A percentile compares a stretch with the other conserved stretches of the same genome.
Evolutionary conservation across 1,140 invertebrate genomes (phyloP).

Genomic region (Ganaspis sp.): DNA sequence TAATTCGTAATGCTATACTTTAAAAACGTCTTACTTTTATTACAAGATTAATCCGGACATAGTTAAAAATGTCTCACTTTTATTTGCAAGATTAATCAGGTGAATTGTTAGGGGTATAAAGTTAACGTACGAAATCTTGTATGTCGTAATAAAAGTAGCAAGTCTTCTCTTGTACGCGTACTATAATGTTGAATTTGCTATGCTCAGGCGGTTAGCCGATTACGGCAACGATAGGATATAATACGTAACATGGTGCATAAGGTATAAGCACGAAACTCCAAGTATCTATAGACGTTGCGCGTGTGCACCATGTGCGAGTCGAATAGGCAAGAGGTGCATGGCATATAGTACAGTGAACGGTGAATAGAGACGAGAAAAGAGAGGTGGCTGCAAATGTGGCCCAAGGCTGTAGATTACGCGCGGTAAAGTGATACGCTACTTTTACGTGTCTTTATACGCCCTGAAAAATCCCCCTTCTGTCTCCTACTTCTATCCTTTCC

Average conservation of each 20-base stretch:
- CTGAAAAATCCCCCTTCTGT: conserved; percentile 48
- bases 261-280: conserved; percentile 31
- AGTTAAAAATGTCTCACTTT: conserved; percentile 6
- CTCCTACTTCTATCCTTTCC: too few relatives aligned
- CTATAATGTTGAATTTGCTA: conserved; percentile 32
- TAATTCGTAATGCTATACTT: not conserved
- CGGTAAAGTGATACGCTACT: conserved; percentile 52
- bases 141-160: not conserved
- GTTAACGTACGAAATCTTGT: conserved; percentile 20
- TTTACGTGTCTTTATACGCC: conserved; percentile 42
- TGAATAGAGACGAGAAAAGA: conserved; percentile 32
- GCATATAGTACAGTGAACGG: conserved; percentile 32
- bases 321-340: conserved; percentile 32
- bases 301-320: conserved; percentile 38
- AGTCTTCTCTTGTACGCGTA: not conserved
- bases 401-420: conserved; percentile 62
- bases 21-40: not conserved
- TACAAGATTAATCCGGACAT: not conserved
- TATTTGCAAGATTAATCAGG: conserved; percentile 1
- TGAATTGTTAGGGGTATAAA: conserved; percentile 16
- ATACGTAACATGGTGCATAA: conserved; percentile 42
- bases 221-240: conserved; percentile 48
- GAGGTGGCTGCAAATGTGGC: conserved; percentile 60
- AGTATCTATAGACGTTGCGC: conserved; percentile 32
- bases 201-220: conserved; percentile 46